These are phyloP conservation scores for Hipparchia semele DNA, from an alignment of 2,888 invertebrate species.

Conservation along the genomic window DNA sequence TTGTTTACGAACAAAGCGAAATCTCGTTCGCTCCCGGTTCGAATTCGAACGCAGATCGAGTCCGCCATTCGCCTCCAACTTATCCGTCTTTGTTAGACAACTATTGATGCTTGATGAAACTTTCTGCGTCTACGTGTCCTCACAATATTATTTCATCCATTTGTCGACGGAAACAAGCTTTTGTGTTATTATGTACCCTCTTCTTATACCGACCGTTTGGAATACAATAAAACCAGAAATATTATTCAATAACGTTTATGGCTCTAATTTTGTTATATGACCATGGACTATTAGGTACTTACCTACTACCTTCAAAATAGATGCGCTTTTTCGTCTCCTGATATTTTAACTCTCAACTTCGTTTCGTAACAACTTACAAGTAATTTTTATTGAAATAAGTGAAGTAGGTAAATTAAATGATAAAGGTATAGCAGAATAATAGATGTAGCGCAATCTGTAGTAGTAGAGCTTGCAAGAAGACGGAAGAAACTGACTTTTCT, in stretches of 20 bases:
- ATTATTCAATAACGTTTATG: neutral
- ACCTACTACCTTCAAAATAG: too few relatives aligned
- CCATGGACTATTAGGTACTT: too few relatives aligned
- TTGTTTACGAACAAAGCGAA: constrained; percentile 76
- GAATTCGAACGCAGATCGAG: constrained; percentile 54
- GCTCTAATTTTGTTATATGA: too few relatives aligned
- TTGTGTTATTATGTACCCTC: constrained; percentile 3
- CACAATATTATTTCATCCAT: constrained; percentile 44
- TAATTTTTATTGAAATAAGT: too few relatives aligned
- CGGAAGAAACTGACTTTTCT: too few relatives aligned
- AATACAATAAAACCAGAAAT: neutral
- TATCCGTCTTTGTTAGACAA: constrained; percentile 70
- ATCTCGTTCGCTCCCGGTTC: constrained; percentile 60
- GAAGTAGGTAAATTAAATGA: too few relatives aligned
- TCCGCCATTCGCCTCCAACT: constrained; percentile 62
- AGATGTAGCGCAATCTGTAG: too few relatives aligned
- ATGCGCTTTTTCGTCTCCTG: too few relatives aligned
- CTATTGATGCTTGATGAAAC: constrained; percentile 69
- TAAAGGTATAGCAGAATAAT: too few relatives aligned
- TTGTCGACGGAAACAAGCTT: constrained; percentile 22
- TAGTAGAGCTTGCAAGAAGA: too few relatives aligned
- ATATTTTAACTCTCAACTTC: too few relatives aligned
- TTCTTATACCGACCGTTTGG: neutral
- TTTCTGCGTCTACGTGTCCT: constrained; percentile 54
- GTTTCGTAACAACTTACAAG: too few relatives aligned